Percentiles rank a stretch among this genome's conserved stretches.
Conservation (phyloP, 2,113 vertebrate genomes). For the Indicator indicator region DNA sequence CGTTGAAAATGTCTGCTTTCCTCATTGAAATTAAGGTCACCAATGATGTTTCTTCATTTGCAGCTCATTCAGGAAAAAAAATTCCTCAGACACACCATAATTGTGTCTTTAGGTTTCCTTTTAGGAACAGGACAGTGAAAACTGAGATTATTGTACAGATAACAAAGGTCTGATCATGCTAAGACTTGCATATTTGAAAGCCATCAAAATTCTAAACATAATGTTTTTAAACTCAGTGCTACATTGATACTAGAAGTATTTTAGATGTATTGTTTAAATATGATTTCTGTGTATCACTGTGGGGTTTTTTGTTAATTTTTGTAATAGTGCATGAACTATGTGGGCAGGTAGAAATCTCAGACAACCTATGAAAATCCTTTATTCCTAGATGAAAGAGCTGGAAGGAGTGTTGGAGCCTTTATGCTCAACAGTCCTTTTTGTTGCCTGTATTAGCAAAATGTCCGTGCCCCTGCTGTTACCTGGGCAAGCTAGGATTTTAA, state of each 20-base stretch:
- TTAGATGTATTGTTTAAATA: background rate
- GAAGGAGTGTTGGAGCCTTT: background rate
- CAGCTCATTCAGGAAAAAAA: background rate
- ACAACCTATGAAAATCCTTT: background rate
- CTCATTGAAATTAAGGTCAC: background rate
- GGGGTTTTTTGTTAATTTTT: background rate
- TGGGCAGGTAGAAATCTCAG: background rate
- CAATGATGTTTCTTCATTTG: background rate
- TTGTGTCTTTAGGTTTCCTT: background rate
- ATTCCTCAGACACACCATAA: background rate
- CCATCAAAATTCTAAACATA: background rate
- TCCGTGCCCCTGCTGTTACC: background rate
- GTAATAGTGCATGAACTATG: background rate
- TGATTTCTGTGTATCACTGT: background rate
- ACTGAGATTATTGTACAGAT: background rate
- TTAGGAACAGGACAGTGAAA: background rate
- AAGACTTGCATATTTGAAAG: background rate
- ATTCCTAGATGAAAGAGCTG: conserved; percentile 1
- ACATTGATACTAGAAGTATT: background rate
- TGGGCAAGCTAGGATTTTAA: background rate
- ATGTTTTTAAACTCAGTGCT: background rate
- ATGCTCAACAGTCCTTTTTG: background rate
- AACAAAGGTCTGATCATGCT: background rate
- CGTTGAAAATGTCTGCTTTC: background rate
- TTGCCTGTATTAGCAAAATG: background rate